A percentile compares a stretch with the other conserved stretches of the same genome.
phyloP scores from a whole-genome alignment of 2,888 invertebrate species.

The Amiota communis region DNA sequence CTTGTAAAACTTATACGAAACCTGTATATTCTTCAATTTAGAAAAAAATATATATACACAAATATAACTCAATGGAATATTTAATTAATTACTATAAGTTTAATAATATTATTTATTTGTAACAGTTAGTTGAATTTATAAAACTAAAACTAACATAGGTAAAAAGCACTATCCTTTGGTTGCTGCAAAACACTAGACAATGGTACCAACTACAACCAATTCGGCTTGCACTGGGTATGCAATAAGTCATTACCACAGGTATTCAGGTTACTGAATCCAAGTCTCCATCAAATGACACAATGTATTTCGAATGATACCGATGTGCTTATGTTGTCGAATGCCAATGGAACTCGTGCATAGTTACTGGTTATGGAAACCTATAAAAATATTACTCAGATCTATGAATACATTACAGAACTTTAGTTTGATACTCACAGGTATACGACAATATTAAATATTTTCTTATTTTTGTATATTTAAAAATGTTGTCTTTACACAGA shows the following conservation, averaged over 20 bases:
- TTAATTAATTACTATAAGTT: background rate
- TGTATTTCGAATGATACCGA: constrained; percentile 89
- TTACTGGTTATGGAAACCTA: constrained; percentile 77
- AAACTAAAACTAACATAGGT: too few relatives aligned
- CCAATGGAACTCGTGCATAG: constrained; percentile 95
- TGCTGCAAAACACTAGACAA: too few relatives aligned
- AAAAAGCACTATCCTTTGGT: too few relatives aligned
- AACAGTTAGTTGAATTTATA: too few relatives aligned
- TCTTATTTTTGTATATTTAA: background rate
- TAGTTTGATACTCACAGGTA: constrained; percentile 72
- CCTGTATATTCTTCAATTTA: background rate
- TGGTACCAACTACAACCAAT: constrained; percentile 35
- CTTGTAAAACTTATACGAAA: background rate
- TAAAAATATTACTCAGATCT: constrained; percentile 70
- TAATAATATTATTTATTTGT: too few relatives aligned
- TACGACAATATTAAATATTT: constrained; percentile 4
- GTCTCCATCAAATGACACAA: constrained; percentile 77
- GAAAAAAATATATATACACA: too few relatives aligned
- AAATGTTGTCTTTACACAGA: constrained; percentile 48
- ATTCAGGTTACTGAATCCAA: constrained; percentile 52
- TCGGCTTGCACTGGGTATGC: constrained; percentile 72
- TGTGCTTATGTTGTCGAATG: constrained; percentile 92
- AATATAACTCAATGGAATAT: background rate
- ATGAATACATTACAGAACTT: constrained; percentile 66
- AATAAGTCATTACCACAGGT: constrained; percentile 60